Conservation (phyloP, 2,113 vertebrate genomes). For the Centropristis striata region DNA sequence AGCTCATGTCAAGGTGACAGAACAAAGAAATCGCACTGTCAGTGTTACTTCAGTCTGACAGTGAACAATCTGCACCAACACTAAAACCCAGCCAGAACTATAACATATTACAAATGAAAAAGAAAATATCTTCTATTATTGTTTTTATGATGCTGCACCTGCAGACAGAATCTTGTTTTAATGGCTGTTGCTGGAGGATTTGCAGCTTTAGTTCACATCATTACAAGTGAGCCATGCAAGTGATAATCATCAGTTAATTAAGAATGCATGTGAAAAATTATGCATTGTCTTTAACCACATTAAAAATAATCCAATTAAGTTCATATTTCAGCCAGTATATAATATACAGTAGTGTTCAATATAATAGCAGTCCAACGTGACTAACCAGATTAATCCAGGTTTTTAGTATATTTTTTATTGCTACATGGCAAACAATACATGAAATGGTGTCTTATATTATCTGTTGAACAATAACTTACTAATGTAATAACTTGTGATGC, state of each 20-base stretch:
- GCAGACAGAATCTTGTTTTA: neutral
- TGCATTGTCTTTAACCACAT: neutral
- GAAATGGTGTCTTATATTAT: neutral
- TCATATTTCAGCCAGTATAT: neutral
- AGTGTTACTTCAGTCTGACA: neutral
- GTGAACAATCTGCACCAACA: neutral
- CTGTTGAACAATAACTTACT: neutral
- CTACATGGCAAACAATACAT: too few relatives aligned
- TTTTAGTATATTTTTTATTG: too few relatives aligned
- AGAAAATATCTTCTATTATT: neutral
- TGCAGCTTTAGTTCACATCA: neutral
- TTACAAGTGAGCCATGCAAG: slow-evolving; percentile 8
- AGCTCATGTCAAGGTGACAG: slow-evolving; percentile 1
- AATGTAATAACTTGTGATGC: neutral
- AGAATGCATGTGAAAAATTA: neutral
- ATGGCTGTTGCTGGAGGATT: neutral
- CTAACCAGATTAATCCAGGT: too few relatives aligned
- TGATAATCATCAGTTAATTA: slow-evolving; percentile 1
- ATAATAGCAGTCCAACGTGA: too few relatives aligned
- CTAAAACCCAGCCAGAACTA: neutral
- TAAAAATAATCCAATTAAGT: neutral
- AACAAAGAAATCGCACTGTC: slow-evolving; percentile 1
- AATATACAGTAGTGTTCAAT: too few relatives aligned
- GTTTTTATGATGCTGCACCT: neutral
- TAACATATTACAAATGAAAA: neutral